phyloP scores from a whole-genome alignment of 2,113 vertebrate species.

The Nycticorax nycticorax region DNA sequence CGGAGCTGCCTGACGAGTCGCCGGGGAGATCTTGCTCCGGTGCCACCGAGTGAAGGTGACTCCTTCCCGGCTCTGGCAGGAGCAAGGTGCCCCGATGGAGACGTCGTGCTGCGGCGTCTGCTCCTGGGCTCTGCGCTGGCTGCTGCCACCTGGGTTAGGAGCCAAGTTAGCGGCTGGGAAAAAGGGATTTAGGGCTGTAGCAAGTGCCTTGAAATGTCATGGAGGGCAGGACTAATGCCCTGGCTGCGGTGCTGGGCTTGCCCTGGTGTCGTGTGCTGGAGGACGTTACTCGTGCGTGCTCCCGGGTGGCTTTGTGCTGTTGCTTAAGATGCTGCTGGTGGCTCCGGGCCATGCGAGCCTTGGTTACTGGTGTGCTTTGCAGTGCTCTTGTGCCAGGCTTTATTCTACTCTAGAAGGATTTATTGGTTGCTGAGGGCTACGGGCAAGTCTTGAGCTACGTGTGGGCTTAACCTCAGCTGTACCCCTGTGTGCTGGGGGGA shows the following conservation, averaged over 20 bases:
- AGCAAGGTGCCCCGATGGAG: neutral
- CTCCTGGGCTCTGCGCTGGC: accelerated
- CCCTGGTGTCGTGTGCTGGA: neutral
- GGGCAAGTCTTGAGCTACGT: neutral
- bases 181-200: neutral
- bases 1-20: accelerated
- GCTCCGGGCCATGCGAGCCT: neutral
- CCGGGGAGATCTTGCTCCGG: neutral
- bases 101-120: neutral
- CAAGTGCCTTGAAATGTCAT: neutral
- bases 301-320: neutral
- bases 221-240: neutral
- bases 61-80: neutral
- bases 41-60: slow-evolving; percentile 30
- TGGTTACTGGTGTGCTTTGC: neutral
- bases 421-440: neutral
- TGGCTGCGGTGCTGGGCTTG: neutral
- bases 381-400: neutral
- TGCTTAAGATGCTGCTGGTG: neutral
- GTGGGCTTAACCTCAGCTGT: neutral
- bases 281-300: neutral
- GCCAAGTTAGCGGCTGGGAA: neutral
- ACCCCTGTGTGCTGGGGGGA: too few species aligned
- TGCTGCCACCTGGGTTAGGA: neutral
- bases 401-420: neutral